These are phyloP conservation scores for Cotesia congregata DNA, from an alignment of 2,888 invertebrate species.

Conservation along the genomic window DNA sequence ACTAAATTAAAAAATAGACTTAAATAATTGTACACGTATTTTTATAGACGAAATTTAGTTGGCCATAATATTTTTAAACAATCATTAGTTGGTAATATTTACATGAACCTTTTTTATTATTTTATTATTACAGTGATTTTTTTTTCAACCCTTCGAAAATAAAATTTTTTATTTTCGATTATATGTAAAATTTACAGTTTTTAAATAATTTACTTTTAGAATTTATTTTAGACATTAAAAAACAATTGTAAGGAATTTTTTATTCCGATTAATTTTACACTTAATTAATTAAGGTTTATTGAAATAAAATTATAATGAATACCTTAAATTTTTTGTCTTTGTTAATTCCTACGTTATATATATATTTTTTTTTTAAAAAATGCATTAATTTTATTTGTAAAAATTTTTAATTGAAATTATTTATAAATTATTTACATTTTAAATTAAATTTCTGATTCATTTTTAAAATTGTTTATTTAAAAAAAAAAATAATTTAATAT, in stretches of 20 bases:
- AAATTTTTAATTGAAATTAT: background rate
- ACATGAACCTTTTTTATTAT: background rate
- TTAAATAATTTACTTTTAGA: conserved; percentile 1
- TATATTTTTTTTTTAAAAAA: background rate
- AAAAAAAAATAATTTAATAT: background rate
- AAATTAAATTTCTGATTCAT: no score
- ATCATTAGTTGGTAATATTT: background rate
- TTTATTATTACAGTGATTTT: background rate
- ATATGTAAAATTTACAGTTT: background rate
- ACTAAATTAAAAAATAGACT: background rate
- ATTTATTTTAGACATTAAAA: background rate
- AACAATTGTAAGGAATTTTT: background rate
- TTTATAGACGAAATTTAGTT: background rate
- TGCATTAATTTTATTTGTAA: background rate
- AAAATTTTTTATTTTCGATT: background rate
- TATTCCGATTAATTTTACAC: background rate
- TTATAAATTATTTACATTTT: no score
- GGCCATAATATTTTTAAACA: background rate
- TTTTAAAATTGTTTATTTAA: no score
- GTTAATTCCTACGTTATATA: background rate
- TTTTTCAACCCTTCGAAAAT: background rate
- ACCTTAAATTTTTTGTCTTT: background rate
- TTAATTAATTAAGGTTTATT: background rate
- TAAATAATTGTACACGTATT: background rate
- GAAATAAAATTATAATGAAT: background rate